Percentiles rank a stretch among this genome's conserved stretches.
Conservation (phyloP, 2,888 invertebrate species). For the Clunio marinus region DNA sequence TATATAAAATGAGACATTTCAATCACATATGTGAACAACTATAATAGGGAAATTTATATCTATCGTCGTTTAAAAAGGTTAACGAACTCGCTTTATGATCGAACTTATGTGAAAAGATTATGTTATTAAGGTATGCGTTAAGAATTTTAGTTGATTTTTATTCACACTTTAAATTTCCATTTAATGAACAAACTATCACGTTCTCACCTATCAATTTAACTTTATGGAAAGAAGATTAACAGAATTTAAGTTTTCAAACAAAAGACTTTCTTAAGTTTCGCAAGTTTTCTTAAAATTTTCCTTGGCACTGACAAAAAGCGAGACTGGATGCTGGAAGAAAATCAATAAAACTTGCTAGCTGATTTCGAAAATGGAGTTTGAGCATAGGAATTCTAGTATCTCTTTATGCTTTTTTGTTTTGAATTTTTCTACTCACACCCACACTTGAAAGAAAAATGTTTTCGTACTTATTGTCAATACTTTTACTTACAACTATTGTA, state of each 20-base stretch:
- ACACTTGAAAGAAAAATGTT: slow-evolving; percentile 6
- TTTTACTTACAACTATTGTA: too few relatives aligned
- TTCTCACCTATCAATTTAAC: background rate
- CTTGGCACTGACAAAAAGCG: slow-evolving; percentile 32
- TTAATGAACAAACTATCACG: too few relatives aligned
- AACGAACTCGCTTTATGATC: slow-evolving; percentile 15
- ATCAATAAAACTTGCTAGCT: slow-evolving; percentile 38
- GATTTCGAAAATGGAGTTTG: slow-evolving; percentile 39
- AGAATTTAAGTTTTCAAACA: background rate
- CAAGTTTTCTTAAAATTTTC: background rate
- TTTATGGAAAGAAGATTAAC: background rate
- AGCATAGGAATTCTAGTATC: slow-evolving; percentile 32
- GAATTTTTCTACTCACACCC: slow-evolving; percentile 23
- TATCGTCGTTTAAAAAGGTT: background rate
- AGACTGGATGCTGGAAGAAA: slow-evolving; percentile 38
- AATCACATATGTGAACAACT: too few relatives aligned
- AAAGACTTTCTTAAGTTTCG: background rate
- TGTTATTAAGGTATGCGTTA: too few relatives aligned
- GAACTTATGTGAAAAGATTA: background rate
- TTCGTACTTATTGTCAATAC: too few relatives aligned
- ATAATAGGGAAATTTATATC: background rate
- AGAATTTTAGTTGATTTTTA: background rate
- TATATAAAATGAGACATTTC: too few relatives aligned
- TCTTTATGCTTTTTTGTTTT: slow-evolving; percentile 29
- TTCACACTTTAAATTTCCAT: background rate